Evolutionary conservation across 2,797 vertebrate species (phyloP).

Genomic region (Picus viridis): DNA sequence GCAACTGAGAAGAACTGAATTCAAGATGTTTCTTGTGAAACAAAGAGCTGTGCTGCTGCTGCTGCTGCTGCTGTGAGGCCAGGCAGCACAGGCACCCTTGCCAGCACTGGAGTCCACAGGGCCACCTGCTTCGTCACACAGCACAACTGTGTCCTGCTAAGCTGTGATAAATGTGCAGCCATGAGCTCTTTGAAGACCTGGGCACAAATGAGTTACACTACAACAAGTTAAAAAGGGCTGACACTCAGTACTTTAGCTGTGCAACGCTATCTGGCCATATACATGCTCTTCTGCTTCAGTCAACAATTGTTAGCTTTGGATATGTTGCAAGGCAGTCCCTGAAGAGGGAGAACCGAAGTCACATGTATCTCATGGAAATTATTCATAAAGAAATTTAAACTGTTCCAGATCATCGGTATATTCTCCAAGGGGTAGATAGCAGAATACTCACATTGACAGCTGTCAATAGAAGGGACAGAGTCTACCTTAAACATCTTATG

Average conservation of each 20-base stretch:
- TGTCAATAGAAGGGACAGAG: not conserved
- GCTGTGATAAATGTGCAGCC: not conserved
- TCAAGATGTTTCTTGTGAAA: not conserved
- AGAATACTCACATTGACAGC: not conserved
- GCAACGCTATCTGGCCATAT: not conserved
- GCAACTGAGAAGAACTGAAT: not conserved
- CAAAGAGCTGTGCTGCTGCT: rapidly evolving
- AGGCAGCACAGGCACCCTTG: rapidly evolving
- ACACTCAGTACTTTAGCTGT: not conserved
- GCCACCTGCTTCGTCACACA: too few species aligned
- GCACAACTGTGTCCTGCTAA: rapidly evolving
- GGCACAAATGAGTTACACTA: not conserved
- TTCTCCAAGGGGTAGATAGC: not conserved
- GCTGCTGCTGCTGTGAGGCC: not conserved
- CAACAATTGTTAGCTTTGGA: not conserved
- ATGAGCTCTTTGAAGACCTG: rapidly evolving
- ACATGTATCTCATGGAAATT: not conserved
- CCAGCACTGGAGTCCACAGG: not conserved
- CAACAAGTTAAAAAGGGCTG: not conserved
- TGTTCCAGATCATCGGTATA: not conserved
- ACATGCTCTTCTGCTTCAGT: not conserved
- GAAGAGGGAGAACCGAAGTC: not conserved
- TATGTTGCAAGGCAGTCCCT: not conserved
- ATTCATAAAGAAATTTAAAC: not conserved
- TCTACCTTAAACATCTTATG: not conserved